phyloP scores from a whole-genome alignment of 2,113 vertebrate species.

The Entomyzon cyanotis region DNA sequence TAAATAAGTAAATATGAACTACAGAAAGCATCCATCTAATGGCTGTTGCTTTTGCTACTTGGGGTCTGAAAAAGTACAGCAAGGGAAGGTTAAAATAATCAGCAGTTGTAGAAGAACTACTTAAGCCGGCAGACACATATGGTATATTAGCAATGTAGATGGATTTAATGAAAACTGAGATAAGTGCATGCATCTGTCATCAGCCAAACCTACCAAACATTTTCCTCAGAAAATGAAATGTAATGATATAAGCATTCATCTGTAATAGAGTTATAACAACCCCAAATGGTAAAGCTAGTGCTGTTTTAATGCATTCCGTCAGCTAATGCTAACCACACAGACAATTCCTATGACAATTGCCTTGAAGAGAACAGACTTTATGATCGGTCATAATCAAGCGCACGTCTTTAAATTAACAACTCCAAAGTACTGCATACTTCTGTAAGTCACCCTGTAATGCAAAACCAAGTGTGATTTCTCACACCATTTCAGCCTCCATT shows the following conservation, averaged over 20 bases:
- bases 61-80: neutral
- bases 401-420: conserved; percentile 68
- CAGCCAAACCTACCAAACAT: neutral
- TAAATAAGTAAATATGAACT: neutral
- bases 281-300: neutral
- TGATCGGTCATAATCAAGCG: conserved; percentile 68
- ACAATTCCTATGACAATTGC: conserved; percentile 11
- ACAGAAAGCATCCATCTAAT: neutral
- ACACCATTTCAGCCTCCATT: conserved; percentile 49
- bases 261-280: neutral
- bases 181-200: neutral
- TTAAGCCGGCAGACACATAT: neutral
- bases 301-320: conserved; percentile 33
- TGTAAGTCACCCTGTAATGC: conserved; percentile 70
- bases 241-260: neutral
- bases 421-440: conserved; percentile 61
- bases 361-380: conserved; percentile 48
- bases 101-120: neutral
- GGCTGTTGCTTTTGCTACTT: neutral
- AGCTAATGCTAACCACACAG: conserved; percentile 49
- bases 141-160: neutral
- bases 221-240: conserved; percentile 1
- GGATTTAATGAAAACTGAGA: neutral
- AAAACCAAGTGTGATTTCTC: conserved; percentile 62
- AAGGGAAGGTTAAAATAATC: conserved; percentile 27